Base-by-base conservation (phyloP, 2,797 vertebrate genomes). In the Smutsia temminckii region DNA sequence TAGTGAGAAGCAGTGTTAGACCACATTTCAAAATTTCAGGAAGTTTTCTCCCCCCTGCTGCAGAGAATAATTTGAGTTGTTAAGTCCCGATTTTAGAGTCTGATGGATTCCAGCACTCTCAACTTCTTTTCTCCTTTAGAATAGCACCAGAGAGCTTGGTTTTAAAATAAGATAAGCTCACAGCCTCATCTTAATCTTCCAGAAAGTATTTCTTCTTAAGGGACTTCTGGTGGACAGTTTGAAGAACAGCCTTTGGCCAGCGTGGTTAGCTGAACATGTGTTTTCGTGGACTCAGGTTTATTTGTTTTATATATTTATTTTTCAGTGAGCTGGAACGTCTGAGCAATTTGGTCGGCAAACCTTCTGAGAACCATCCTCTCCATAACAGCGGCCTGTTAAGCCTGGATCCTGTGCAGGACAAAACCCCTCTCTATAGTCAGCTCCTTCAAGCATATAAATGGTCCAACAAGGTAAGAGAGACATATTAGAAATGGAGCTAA, bases 391-490 rank as follows among this genome's bases (percentile, higher is more conserved):
- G 99, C 91, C 98, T 99, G 96, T 96, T 99, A 98, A 99, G 99
- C 97, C 98, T 99, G 49, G 99, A 99, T 97, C 99, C 98, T 20
- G 98, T 99, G 98, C 99, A 99, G 97, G 99, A 99, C 97, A 98
- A 99, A 97, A 99, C 99, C 0, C 99, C 99, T 2, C 98, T 99
- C 0, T 99, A 99, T 97, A 99, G 99, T 34, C 99, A 99, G 51
- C 99, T 99, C 29, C 99, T 99, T 8, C 99, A 99, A 97, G 99
- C 99, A 0, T 99, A 99, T 97, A 99, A 99, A 77, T 99, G 99
- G 99, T 99, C 99, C 40, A 99, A 99, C 98, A 99, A 99, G 99
- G 99, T 99, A 98, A 97, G 96, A 32, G 14, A 4, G 69, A 8
- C 8, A 3, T 17, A 23, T 6, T 3, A 13, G 17, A 2, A 9